Conservation (phyloP, 2,888 invertebrate genomes). For the Luffia ferchaultella region DNA sequence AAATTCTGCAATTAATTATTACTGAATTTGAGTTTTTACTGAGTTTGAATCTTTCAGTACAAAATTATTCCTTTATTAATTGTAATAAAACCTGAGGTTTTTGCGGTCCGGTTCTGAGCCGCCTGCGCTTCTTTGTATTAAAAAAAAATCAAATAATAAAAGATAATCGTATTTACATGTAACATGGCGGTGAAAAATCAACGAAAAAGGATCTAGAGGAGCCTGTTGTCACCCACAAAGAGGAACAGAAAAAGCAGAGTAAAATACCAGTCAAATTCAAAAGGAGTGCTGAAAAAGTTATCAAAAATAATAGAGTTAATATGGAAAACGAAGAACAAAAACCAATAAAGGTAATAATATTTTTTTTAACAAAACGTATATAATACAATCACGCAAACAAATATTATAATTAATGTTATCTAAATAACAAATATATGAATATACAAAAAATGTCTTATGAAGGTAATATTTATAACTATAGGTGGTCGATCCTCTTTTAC, state of each 20-base stretch:
- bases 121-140: background rate
- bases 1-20: too few relatives aligned
- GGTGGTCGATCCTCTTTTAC: too few relatives aligned
- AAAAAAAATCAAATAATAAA: background rate
- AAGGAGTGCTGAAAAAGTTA: constrained; percentile 30
- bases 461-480: too few relatives aligned
- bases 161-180: background rate
- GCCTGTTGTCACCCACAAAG: constrained; percentile 4
- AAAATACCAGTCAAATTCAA: constrained; percentile 38
- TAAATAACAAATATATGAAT: too few relatives aligned
- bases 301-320: constrained; percentile 19
- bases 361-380: too few relatives aligned
- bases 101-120: background rate
- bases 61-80: background rate
- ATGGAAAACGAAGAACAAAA: constrained; percentile 14
- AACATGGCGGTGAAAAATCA: background rate
- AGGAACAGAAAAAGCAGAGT: constrained; percentile 26
- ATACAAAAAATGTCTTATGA: too few relatives aligned
- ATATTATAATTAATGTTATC: too few relatives aligned
- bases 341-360: background rate
- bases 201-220: background rate
- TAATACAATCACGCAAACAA: too few relatives aligned
- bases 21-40: too few relatives aligned
- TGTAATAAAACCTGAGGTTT: background rate
- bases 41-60: constrained; percentile 21